Conservation (phyloP, 2,888 invertebrate genomes). For the Tholera decimalis region DNA sequence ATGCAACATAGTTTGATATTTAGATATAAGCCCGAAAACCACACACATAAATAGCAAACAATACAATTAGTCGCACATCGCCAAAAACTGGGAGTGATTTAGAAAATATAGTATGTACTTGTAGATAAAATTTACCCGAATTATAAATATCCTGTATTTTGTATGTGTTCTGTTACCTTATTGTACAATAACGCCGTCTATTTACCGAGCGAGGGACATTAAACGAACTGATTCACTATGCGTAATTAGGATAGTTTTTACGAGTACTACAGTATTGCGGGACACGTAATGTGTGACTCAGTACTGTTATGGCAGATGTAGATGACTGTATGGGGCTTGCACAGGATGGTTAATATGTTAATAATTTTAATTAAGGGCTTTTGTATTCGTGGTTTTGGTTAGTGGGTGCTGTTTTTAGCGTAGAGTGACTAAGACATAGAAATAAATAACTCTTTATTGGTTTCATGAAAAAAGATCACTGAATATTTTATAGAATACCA, state of each 20-base stretch:
- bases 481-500: neutral
- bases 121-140: too few species aligned
- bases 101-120: too few species aligned
- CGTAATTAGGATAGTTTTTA: slow-evolving; percentile 84
- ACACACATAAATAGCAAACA: too few species aligned
- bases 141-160: too few species aligned
- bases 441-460: too few species aligned
- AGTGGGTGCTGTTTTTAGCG: slow-evolving; percentile 25
- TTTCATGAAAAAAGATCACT: neutral
- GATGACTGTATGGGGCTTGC: slow-evolving; percentile 59
- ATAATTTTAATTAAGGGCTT: slow-evolving; percentile 55
- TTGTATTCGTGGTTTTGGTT: slow-evolving; percentile 42
- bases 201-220: slow-evolving; percentile 53
- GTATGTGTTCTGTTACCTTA: too few species aligned
- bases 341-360: slow-evolving; percentile 56
- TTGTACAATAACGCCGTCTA: neutral
- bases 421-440: neutral
- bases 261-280: slow-evolving; percentile 66
- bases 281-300: slow-evolving; percentile 72
- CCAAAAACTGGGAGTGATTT: too few species aligned
- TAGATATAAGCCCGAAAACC: too few species aligned
- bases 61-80: too few species aligned
- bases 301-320: slow-evolving; percentile 57
- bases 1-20: too few species aligned
- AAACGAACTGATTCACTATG: slow-evolving; percentile 78